A percentile compares a stretch with the other conserved stretches of the same genome.
Conservation (phyloP, 1,140 invertebrate species). For the Venturia canescens region DNA sequence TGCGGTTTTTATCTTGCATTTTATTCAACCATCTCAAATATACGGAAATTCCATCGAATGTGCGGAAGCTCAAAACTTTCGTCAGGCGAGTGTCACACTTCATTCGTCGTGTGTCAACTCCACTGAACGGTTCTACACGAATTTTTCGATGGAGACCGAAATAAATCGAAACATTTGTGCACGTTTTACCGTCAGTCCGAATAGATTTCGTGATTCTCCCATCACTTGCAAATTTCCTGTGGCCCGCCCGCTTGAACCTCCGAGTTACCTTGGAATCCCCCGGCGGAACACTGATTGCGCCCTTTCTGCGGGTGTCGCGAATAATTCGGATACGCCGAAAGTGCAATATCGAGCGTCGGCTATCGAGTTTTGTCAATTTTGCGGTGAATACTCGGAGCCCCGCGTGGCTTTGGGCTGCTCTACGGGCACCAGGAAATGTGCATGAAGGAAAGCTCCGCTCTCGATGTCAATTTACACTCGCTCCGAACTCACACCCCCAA, state of each 20-base stretch:
- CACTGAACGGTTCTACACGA: no score
- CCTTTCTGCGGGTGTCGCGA: background rate
- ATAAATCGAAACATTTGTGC: no score
- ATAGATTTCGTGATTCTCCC: background rate
- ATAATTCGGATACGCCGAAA: background rate
- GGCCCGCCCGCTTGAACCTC: background rate
- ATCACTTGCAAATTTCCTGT: background rate
- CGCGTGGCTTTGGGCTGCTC: background rate
- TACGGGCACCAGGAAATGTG: background rate
- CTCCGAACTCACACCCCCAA: background rate
- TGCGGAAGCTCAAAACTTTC: no score
- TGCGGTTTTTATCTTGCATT: no score
- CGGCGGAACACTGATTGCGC: background rate
- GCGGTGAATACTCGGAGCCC: background rate
- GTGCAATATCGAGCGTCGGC: conserved; percentile 1
- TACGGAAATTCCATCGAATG: no score
- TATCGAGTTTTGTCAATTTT: conserved; percentile 5
- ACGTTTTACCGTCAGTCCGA: background rate
- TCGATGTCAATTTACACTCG: background rate
- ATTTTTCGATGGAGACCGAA: no score
- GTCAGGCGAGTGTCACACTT: no score
- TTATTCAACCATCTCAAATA: no score
- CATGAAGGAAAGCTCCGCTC: background rate
- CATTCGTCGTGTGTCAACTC: no score
- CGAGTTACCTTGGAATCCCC: background rate